Evolutionary conservation across 2,797 vertebrate genomes (phyloP).

Genomic region (Caiman crocodilus): DNA sequence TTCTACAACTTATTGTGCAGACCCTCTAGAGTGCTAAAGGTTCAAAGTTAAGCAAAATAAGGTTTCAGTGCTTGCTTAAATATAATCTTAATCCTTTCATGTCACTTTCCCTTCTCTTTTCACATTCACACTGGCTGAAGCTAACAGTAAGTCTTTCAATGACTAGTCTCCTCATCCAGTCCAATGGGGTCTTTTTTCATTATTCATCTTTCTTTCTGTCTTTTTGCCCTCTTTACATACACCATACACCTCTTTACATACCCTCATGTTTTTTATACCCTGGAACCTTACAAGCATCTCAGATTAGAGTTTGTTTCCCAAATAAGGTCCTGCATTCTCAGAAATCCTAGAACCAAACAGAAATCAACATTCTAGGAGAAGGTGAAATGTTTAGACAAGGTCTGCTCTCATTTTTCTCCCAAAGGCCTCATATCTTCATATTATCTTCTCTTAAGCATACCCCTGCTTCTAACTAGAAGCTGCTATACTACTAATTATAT

Average conservation of each 20-base stretch:
- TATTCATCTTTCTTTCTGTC: background rate
- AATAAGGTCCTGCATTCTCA: background rate
- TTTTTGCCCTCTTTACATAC: background rate
- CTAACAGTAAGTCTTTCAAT: background rate
- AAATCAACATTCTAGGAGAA: background rate
- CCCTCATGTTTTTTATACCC: too few species aligned
- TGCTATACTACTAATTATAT: background rate
- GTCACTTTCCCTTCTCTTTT: background rate
- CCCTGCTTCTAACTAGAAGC: background rate
- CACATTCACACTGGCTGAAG: background rate
- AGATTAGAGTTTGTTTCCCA: background rate
- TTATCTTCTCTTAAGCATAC: background rate
- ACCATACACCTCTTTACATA: background rate
- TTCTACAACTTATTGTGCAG: background rate
- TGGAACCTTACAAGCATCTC: background rate
- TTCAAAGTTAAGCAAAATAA: background rate
- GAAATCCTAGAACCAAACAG: background rate
- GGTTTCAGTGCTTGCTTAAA: background rate
- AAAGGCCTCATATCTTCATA: background rate
- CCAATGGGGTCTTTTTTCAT: background rate
- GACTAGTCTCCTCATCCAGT: background rate
- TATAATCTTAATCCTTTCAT: background rate
- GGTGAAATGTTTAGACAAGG: background rate
- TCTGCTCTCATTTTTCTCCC: background rate
- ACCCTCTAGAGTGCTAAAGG: constrained; percentile 2